A percentile compares a stretch with the other conserved stretches of the same genome.
Evolutionary conservation across 2,113 vertebrate genomes (phyloP).

Genomic region (Heteronetta atricapilla): DNA sequence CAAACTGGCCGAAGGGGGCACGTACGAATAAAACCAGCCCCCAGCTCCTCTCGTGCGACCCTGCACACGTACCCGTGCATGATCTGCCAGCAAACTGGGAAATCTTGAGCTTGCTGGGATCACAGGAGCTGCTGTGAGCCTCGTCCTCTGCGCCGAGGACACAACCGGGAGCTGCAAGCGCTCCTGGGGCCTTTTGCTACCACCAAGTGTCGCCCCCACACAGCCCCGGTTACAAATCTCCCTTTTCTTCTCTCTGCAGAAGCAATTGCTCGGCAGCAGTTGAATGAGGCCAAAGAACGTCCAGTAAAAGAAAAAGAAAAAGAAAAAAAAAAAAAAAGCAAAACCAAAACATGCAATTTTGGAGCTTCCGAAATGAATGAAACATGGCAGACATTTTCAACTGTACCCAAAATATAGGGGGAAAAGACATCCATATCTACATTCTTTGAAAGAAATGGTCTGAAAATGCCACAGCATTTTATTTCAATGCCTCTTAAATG

Average conservation of each 20-base stretch:
- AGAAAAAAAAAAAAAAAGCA: neutral
- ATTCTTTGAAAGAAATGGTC: neutral
- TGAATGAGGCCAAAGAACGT: neutral
- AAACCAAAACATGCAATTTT: neutral
- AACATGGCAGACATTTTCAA: neutral
- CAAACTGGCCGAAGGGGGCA: neutral
- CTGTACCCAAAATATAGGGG: neutral
- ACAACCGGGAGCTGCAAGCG: neutral
- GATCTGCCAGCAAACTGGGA: neutral
- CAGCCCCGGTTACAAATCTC: neutral
- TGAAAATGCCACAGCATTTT: constrained; percentile 22
- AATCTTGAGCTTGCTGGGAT: neutral
- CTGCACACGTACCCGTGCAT: neutral
- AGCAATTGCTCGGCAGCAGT: neutral
- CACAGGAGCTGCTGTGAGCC: neutral
- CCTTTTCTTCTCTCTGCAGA: neutral
- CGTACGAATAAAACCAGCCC: neutral
- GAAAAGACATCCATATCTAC: neutral
- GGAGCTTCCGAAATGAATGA: constrained; percentile 10
- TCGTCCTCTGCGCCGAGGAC: neutral
- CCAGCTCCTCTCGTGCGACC: accelerated
- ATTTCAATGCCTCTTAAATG: constrained; percentile 12
- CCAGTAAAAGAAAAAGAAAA: neutral
- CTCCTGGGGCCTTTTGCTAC: neutral
- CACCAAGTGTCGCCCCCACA: neutral